These are phyloP conservation scores for Sisyra terminalis DNA, from an alignment of 2,888 invertebrate species.

Conservation along the genomic window DNA sequence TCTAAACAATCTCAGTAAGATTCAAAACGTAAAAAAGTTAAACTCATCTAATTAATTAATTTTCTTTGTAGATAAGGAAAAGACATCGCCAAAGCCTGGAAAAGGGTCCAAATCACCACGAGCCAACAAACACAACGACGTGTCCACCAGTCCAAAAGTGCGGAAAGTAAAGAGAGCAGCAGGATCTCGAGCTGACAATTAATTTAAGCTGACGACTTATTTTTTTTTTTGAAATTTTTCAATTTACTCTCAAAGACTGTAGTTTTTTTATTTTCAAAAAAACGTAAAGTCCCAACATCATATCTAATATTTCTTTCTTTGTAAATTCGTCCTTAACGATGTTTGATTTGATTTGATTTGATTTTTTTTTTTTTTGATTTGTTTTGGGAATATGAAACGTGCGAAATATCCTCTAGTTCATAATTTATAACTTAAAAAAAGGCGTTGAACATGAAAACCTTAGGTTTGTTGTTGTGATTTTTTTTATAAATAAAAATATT, in stretches of 20 bases:
- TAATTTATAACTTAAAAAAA: no score
- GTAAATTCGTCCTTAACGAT: not conserved
- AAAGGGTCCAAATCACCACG: slow-evolving; percentile 40
- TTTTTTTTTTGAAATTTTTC: no score
- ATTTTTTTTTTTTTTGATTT: no score
- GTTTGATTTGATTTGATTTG: slow-evolving; percentile 1
- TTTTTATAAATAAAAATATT: no score
- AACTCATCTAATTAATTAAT: no score
- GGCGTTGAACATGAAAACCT: no score
- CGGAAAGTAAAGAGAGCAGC: slow-evolving; percentile 34
- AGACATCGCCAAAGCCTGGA: slow-evolving; percentile 17
- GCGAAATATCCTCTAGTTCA: no score
- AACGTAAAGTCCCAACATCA: not conserved
- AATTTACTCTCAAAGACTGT: no score
- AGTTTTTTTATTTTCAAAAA: not conserved
- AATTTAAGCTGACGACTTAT: not conserved
- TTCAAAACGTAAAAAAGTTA: no score
- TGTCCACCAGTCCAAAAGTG: slow-evolving; percentile 49
- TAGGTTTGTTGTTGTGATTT: no score
- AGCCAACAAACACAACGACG: slow-evolving; percentile 40
- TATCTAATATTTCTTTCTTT: not conserved
- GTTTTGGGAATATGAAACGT: no score
- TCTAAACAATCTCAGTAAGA: slow-evolving; percentile 68
- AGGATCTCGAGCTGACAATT: slow-evolving; percentile 1
- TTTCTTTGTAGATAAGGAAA: slow-evolving; percentile 1